Evolutionary conservation across 1,140 invertebrate genomes (phyloP).

Genomic region (Ostrea denselamellosa): DNA sequence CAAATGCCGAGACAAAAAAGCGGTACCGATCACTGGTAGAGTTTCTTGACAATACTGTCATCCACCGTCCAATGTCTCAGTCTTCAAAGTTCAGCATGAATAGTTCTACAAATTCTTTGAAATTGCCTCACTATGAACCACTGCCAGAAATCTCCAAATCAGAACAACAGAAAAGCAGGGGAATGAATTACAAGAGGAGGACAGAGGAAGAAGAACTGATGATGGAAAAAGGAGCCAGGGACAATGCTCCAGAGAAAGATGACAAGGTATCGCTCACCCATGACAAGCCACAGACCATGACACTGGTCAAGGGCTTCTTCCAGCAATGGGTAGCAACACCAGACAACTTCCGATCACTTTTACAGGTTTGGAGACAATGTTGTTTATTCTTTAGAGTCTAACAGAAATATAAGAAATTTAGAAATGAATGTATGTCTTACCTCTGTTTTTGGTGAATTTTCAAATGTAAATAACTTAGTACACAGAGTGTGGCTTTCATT

Average conservation of each 20-base stretch:
- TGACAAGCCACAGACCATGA: conserved; percentile 67
- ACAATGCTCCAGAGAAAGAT: conserved; percentile 58
- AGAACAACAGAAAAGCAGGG: conserved; percentile 60
- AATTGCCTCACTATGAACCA: conserved; percentile 65
- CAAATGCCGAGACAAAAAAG: conserved; percentile 63
- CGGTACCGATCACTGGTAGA: conserved; percentile 74
- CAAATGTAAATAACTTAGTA: no score
- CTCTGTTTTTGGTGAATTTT: no score
- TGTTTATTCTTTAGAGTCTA: no score
- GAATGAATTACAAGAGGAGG: conserved; percentile 55
- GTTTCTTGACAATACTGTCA: conserved; percentile 77
- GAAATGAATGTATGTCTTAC: no score
- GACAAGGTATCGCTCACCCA: conserved; percentile 56
- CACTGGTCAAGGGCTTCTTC: conserved; percentile 72
- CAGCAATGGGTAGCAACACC: conserved; percentile 74
- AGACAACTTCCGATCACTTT: conserved; percentile 69
- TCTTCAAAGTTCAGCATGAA: conserved; percentile 59
- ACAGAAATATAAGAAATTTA: no score
- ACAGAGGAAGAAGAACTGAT: conserved; percentile 50
- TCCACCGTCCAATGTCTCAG: conserved; percentile 68
- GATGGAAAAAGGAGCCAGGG: conserved; percentile 53
- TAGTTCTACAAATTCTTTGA: conserved; percentile 56
- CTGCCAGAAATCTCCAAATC: conserved; percentile 66
- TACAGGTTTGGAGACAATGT: conserved; percentile 50
- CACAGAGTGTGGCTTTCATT: no score